Percentiles rank a stretch among this genome's conserved stretches.
Conservation (phyloP, 2,113 vertebrate genomes). For the Lepisosteus osseus region DNA sequence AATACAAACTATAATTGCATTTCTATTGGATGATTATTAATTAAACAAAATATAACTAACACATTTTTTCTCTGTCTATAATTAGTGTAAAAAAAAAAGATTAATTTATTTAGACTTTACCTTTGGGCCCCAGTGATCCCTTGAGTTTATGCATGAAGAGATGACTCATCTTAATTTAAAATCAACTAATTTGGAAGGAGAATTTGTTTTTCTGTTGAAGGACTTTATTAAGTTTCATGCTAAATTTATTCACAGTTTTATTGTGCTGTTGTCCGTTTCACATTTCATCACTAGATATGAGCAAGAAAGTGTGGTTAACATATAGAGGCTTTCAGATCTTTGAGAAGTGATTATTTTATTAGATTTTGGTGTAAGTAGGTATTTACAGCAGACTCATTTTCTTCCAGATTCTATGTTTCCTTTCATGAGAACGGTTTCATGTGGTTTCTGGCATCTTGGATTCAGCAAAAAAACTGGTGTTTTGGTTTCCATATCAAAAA, state of each 20-base stretch:
- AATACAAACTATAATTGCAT: neutral
- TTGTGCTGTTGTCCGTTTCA: neutral
- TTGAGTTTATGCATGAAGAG: slow-evolving; percentile 35
- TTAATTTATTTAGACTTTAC: slow-evolving; percentile 40
- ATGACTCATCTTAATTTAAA: slow-evolving; percentile 43
- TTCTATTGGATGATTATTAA: slow-evolving; percentile 16
- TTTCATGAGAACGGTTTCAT: too few relatives aligned
- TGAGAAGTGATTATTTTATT: too few relatives aligned
- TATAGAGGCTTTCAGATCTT: too few relatives aligned
- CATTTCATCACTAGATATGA: too few relatives aligned
- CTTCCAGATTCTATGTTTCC: too few relatives aligned
- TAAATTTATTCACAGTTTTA: slow-evolving; percentile 12
- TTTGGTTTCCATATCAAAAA: too few relatives aligned
- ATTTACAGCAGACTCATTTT: too few relatives aligned
- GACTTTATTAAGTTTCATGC: slow-evolving; percentile 24
- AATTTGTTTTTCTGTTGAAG: slow-evolving; percentile 28
- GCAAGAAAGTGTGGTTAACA: too few relatives aligned
- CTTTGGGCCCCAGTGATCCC: slow-evolving; percentile 37
- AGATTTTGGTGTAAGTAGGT: too few relatives aligned
- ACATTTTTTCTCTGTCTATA: slow-evolving; percentile 28
- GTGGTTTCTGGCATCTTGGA: too few relatives aligned
- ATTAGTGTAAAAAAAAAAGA: slow-evolving; percentile 30
- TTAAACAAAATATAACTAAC: slow-evolving; percentile 26
- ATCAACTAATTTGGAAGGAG: slow-evolving; percentile 24
- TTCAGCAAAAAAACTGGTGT: too few relatives aligned